A percentile compares a stretch with the other conserved stretches of the same genome.
Conservation (phyloP, 2,888 invertebrate species). For the Drosophila testacea region DNA sequence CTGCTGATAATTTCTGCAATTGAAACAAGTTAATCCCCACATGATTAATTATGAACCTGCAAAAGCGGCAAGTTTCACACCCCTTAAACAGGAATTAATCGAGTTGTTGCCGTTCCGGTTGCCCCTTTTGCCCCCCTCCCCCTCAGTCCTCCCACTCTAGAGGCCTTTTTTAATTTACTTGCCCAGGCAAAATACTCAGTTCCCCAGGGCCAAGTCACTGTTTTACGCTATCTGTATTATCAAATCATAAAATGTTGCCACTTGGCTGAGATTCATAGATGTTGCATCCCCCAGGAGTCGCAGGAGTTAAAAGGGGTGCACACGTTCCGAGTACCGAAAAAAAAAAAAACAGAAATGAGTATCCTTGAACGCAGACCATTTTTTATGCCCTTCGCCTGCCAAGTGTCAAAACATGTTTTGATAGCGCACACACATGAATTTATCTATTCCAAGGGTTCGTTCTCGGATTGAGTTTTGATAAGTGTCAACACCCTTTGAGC, state of each 20-base stretch:
- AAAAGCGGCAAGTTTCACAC: constrained; percentile 31
- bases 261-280: constrained; percentile 67
- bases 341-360: not conserved
- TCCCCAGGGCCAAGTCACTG: constrained; percentile 58
- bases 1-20: constrained; percentile 67
- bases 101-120: constrained; percentile 47
- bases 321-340: not conserved
- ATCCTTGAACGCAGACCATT: constrained; percentile 63
- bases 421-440: constrained; percentile 59
- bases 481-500: constrained; percentile 63
- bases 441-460: constrained; percentile 36
- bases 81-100: constrained; percentile 65
- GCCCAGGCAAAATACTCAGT: not conserved
- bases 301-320: constrained; percentile 50
- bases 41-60: constrained; percentile 78
- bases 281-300: constrained; percentile 41
- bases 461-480: constrained; percentile 43
- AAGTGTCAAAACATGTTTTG: constrained; percentile 84
- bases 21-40: constrained; percentile 72
- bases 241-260: constrained; percentile 85
- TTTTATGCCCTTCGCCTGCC: constrained; percentile 81
- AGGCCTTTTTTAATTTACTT: constrained; percentile 74
- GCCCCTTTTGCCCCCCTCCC: not conserved
- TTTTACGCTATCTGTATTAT: constrained; percentile 80
- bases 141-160: constrained; percentile 2